phyloP scores from a whole-genome alignment of 2,797 vertebrate species.

The Psittacula derbiana region DNA sequence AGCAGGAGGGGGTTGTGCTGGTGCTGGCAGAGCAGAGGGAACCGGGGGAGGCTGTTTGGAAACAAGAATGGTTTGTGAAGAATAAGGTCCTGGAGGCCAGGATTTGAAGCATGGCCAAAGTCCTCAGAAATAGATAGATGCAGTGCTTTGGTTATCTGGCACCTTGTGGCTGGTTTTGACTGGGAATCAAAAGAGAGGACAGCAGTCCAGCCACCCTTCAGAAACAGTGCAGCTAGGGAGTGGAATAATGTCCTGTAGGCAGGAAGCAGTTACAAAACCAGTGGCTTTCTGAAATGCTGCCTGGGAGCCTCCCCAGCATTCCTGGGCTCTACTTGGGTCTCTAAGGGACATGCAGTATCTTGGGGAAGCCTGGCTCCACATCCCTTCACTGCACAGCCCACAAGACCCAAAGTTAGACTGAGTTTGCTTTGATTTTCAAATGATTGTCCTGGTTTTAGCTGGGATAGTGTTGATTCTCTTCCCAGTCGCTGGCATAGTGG shows the following conservation, averaged over 20 bases:
- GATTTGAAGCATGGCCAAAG: neutral
- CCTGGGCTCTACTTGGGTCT: neutral
- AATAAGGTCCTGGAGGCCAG: neutral
- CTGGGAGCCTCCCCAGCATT: neutral
- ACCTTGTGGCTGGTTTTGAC: neutral
- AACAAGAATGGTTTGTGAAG: neutral
- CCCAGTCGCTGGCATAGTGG: neutral
- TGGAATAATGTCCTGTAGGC: neutral
- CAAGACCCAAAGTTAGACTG: neutral
- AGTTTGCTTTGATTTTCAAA: neutral
- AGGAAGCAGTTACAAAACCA: neutral
- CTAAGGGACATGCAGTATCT: neutral
- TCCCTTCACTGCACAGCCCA: neutral
- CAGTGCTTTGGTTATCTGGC: neutral
- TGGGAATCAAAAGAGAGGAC: accelerated
- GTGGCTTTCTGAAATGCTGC: neutral
- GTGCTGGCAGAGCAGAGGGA: neutral
- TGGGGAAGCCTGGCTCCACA: neutral
- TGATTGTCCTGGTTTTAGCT: neutral
- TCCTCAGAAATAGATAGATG: neutral
- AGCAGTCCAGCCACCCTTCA: neutral
- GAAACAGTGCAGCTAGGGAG: neutral
- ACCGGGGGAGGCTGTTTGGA: neutral
- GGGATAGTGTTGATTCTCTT: neutral
- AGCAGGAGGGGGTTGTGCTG: neutral